These are phyloP conservation scores for Holcopasites calliopsidis DNA, from an alignment of 1,140 invertebrate genomes.

Conservation along the genomic window DNA sequence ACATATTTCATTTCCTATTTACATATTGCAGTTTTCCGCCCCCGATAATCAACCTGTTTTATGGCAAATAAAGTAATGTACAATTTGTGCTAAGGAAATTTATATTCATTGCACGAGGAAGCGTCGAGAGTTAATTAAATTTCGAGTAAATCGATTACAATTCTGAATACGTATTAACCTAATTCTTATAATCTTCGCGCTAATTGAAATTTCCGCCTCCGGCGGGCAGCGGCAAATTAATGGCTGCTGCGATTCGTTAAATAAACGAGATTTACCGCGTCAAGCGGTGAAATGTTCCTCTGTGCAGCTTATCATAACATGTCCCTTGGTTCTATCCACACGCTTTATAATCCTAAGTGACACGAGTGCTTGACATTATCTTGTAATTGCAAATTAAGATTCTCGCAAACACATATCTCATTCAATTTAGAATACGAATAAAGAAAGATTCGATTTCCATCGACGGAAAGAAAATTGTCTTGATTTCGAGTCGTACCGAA, in stretches of 20 bases:
- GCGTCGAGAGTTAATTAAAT: conserved; percentile 32
- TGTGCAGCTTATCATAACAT: not conserved
- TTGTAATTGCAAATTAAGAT: not conserved
- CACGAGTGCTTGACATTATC: not conserved
- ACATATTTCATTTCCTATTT: not conserved
- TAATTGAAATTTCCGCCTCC: conserved; percentile 41
- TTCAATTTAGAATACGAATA: no score
- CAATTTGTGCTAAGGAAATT: not conserved
- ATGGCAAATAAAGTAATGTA: no score
- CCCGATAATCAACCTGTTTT: no score
- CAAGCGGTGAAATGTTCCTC: not conserved
- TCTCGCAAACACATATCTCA: not conserved
- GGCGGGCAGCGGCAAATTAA: conserved; percentile 12
- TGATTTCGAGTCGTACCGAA: not conserved
- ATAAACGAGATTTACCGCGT: not conserved
- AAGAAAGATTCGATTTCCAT: not conserved
- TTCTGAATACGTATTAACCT: conserved; percentile 44
- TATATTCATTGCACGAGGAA: conserved; percentile 8
- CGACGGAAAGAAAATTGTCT: not conserved
- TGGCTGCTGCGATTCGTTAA: conserved; percentile 3
- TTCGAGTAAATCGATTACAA: conserved; percentile 35
- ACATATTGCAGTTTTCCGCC: no score
- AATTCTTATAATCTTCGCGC: conserved; percentile 38
- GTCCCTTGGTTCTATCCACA: not conserved
- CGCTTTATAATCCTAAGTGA: not conserved